Evolutionary conservation across 2,888 invertebrate species (phyloP).

Genomic region (Phortica magna): DNA sequence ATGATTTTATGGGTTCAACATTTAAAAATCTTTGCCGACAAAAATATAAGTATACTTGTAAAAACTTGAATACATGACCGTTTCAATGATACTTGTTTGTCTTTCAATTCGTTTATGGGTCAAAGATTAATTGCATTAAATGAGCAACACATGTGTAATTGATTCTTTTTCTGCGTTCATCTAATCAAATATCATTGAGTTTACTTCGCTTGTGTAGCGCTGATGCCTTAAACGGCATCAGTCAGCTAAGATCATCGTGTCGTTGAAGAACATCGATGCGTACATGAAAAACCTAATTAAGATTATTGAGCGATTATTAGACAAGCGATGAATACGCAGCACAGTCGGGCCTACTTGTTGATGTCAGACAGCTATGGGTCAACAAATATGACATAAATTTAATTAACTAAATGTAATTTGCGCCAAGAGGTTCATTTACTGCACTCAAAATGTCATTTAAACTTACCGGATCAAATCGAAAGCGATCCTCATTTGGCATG

Average conservation of each 20-base stretch:
- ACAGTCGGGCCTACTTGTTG: conserved; percentile 50
- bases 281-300: conserved; percentile 63
- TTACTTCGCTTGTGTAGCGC: conserved; percentile 15
- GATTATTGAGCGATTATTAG: conserved; percentile 53
- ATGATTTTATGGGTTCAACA: too few relatives aligned
- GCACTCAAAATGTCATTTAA: neutral
- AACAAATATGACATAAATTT: conserved; percentile 31
- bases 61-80: too few relatives aligned
- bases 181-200: conserved; percentile 42
- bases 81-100: neutral
- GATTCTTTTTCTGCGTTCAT: conserved; percentile 34
- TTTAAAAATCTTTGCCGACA: too few relatives aligned
- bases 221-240: neutral
- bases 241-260: neutral
- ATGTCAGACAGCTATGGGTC: conserved; percentile 47
- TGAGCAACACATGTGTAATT: conserved; percentile 65
- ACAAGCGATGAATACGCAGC: conserved; percentile 46
- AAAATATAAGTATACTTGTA: too few relatives aligned
- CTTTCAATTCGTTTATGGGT: neutral
- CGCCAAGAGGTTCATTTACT: neutral
- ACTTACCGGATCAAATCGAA: conserved; percentile 82
- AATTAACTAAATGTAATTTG: conserved; percentile 21
- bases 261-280: neutral
- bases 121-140: conserved; percentile 3
- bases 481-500: conserved; percentile 81